Evolutionary conservation across 2,113 vertebrate genomes (phyloP), one percentile per base, ranked within the genome.

Genomic region (Salvelinus sp.): DNA sequence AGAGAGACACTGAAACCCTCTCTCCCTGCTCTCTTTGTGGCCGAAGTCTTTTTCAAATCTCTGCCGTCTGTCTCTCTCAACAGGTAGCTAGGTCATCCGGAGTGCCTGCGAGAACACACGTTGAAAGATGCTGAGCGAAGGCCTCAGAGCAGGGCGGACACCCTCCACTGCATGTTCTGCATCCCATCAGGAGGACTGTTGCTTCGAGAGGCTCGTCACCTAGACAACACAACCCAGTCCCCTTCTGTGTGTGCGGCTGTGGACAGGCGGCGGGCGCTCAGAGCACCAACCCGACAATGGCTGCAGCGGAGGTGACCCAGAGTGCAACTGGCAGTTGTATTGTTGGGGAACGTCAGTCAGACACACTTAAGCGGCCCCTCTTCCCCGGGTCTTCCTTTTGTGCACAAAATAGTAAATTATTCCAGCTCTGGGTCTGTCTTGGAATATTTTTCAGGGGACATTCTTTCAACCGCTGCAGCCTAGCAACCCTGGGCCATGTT

Each of bases 401-500:
- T 96, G 94, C 95, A 94, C 91, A 85, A 44, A n/a, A 91, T 92
- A 90, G 93, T n/a, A n/a, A 93, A 94, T 94, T 94, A 94, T 95
- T 94, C 94, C 76, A 93, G 92, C 87, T 88, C 92, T 93, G n/a
- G n/a, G 92, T 93, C 92, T n/a, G n/a, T n/a, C n/a, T n/a, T n/a
- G n/a, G n/a, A n/a, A n/a, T n/a, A n/a, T n/a, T 93, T 94, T 38
- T 71, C 91, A 93, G 89, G 93, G 93, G 91, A 91, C 92, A 93
- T 95, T 94, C 95, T 89, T 96, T 93, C 93, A 95, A 92, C 94
- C 94, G 94, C 18, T 89, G 95, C 94, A 95, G 93, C 97, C 93
- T 97, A 96, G 97, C 96, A 97, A 98, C 95, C 87, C 89, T 83
- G 84, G 87, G 88, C 90, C 88, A 76, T 65, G 95, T 97, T 97